Evolutionary conservation across 2,113 vertebrate species (phyloP).

Genomic region (Apodemus sylvaticus): DNA sequence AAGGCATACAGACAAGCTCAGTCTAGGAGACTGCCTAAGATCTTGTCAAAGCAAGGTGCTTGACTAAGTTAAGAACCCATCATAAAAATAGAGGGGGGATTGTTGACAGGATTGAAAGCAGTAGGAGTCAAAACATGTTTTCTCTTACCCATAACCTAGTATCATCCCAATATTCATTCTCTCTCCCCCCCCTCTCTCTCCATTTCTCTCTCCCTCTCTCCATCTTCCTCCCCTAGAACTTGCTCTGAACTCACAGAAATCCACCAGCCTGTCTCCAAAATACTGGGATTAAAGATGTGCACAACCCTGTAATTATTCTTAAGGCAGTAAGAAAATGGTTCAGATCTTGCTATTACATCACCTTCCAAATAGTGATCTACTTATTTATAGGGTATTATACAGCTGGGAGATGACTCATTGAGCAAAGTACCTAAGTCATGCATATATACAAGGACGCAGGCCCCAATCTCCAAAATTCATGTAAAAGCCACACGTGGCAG

Average conservation of each 20-base stretch:
- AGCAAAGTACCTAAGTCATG: neutral
- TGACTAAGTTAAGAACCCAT: neutral
- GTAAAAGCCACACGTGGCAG: neutral
- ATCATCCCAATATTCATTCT: neutral
- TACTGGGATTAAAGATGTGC: neutral
- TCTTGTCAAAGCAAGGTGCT: neutral
- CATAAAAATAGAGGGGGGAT: neutral
- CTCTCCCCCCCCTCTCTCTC: too few relatives aligned
- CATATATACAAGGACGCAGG: neutral
- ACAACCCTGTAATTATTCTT: neutral
- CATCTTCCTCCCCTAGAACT: neutral
- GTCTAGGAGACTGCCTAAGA: neutral
- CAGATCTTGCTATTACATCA: too few relatives aligned
- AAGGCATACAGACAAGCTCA: neutral
- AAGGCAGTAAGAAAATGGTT: neutral
- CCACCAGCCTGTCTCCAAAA: neutral
- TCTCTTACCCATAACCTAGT: fast-evolving
- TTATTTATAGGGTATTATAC: neutral
- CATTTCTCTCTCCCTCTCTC: neutral
- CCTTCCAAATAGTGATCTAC: neutral
- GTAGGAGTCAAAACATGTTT: neutral
- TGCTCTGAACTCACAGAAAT: neutral
- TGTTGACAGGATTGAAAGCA: neutral
- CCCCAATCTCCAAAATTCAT: neutral
- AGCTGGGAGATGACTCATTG: neutral